Conservation (phyloP, 2,113 vertebrate genomes). For the Leucoraja erinaceus region DNA sequence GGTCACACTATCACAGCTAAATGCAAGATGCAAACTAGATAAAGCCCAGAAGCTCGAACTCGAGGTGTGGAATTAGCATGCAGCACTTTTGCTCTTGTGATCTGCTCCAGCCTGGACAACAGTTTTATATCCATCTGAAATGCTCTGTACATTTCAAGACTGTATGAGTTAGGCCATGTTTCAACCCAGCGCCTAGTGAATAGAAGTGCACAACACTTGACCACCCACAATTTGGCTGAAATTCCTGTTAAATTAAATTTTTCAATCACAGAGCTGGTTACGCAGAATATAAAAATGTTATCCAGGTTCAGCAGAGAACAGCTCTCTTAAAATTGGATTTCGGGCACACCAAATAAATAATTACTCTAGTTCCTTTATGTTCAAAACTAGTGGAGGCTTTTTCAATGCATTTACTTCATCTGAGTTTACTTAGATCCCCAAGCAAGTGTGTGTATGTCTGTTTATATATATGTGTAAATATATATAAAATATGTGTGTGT, state of each 20-base stretch:
- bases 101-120: not conserved
- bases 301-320: not conserved
- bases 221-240: not conserved
- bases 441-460: too few species aligned
- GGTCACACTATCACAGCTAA: not conserved
- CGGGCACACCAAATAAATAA: not conserved
- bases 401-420: not conserved
- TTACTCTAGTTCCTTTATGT: slow-evolving; percentile 2
- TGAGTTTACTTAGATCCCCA: not conserved
- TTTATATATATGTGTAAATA: too few species aligned
- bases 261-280: not conserved
- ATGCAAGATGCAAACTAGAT: not conserved
- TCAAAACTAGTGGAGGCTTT: not conserved
- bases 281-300: not conserved
- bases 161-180: slow-evolving; percentile 11
- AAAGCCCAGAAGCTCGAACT: not conserved
- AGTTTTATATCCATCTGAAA: not conserved
- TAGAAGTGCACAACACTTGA: not conserved
- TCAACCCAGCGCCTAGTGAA: not conserved
- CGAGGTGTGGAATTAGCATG: not conserved
- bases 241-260: not conserved
- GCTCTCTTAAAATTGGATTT: not conserved
- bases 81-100: not conserved
- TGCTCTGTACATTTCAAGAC: not conserved
- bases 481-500: too few species aligned